These are phyloP conservation scores for Arbacia lixula DNA, from an alignment of 53 echinoderm and acorn worm genomes.

Conservation along the genomic window DNA sequence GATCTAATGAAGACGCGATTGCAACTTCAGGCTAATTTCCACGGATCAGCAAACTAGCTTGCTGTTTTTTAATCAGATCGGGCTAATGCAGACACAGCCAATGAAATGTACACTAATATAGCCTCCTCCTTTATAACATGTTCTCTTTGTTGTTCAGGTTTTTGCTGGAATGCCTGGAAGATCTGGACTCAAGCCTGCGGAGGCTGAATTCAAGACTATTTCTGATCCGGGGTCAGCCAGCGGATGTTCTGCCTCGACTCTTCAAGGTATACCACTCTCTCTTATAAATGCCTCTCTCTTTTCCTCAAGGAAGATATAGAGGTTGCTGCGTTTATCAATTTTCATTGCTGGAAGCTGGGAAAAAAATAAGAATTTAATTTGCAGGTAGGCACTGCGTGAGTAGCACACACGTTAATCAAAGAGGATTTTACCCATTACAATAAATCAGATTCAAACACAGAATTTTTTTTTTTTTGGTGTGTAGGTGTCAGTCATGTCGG, in stretches of 20 bases:
- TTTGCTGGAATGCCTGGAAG: constrained; percentile 85
- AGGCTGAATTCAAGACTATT: constrained; percentile 86
- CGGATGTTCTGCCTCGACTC: constrained; percentile 91
- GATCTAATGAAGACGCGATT: too few relatives aligned
- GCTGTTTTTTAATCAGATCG: too few relatives aligned
- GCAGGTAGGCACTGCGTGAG: too few relatives aligned
- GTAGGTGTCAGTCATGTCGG: too few relatives aligned
- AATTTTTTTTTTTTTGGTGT: too few relatives aligned
- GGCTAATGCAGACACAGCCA: too few relatives aligned
- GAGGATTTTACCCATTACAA: not conserved
- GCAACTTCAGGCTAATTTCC: too few relatives aligned
- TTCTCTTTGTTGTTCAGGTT: constrained; percentile 70
- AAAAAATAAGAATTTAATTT: not conserved
- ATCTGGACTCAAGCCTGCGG: constrained; percentile 82
- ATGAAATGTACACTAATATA: too few relatives aligned
- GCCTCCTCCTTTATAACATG: too few relatives aligned
- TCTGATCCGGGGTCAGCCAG: constrained; percentile 85
- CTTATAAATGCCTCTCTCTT: not conserved
- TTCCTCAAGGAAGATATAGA: not conserved
- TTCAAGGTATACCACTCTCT: constrained; percentile 67
- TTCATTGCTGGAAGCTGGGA: not conserved
- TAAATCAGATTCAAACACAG: too few relatives aligned
- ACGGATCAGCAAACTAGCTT: too few relatives aligned
- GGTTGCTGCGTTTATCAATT: not conserved
- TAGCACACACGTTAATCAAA: too few relatives aligned